Base-by-base conservation (phyloP, 1,140 invertebrate species). In the Luehdorfia chinensis region DNA sequence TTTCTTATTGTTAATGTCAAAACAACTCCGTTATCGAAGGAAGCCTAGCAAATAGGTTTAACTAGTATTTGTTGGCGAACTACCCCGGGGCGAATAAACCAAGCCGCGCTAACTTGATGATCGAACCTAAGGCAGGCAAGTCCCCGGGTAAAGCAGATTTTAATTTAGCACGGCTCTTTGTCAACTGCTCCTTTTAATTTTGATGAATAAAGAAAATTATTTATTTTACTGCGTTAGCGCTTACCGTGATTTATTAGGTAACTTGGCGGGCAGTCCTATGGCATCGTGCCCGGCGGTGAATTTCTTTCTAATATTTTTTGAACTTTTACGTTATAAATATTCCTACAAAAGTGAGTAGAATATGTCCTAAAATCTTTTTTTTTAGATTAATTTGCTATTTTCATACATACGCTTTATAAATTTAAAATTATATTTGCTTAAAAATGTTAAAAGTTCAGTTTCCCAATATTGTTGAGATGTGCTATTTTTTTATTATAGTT, bases 171-270 rank as follows among this genome's bases (percentile, higher is more conserved):
- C 50, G 55, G 41, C 63, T 59, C 72, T 84, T 85, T 85, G 79
- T 84, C 77, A 78, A 83, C 73, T 73, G 75, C 53, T 75, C 64
- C 77, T 83, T 81, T 75, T 84, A 83, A 86, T 86, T 84, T 80
- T 83, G 75, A 86, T 79, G 76, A 84, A 81, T 86, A 80, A 83
- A 80, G 79, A 75, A 86, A 80, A 86, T 84, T 79, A 86, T 86
- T 84, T 81, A 81, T 81, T 74, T 75, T 71, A 68, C 67, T 61
- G 61, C 70, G 68, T 72, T 73, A 62, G 67, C 69, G 64, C 53
- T 77, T 59, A 64, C 67, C 39, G 57, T 80, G 81, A 83, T 83
- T 85, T 81, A 85, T 83, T 70, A 52, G n/a, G n/a, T n/a, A 47
- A 49, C 47, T 63, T 78, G 68, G 9, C 8, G 5, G 11, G n/a